These are phyloP conservation scores for Esox lucius DNA, from an alignment of 2,797 vertebrate species.

Conservation along the genomic window DNA sequence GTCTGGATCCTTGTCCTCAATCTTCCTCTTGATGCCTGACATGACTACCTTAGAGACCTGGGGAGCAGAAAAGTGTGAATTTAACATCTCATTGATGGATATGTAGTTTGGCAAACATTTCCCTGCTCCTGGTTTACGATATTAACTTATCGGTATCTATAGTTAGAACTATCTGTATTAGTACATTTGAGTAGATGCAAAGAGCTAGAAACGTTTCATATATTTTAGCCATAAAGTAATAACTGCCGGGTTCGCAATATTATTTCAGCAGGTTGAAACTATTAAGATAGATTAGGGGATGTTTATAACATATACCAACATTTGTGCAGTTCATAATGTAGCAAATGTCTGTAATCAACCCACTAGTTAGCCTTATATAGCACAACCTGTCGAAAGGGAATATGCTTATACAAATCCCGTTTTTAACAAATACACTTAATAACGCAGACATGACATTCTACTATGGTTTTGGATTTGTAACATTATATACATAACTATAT, in stretches of 20 bases:
- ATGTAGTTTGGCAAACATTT: background rate
- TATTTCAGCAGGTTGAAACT: background rate
- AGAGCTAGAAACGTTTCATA: background rate
- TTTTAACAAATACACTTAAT: background rate
- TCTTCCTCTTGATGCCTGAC: slow-evolving; percentile 93
- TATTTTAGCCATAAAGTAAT: background rate
- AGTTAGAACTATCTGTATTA: background rate
- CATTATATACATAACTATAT: background rate
- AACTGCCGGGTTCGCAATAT: background rate
- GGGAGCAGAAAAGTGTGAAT: background rate
- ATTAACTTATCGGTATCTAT: background rate
- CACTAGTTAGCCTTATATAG: background rate
- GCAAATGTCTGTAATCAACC: background rate
- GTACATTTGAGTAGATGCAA: background rate
- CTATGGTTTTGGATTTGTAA: background rate
- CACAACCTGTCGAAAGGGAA: background rate
- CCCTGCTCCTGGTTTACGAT: background rate
- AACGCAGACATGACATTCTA: background rate
- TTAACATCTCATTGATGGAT: background rate
- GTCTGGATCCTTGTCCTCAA: slow-evolving; percentile 94
- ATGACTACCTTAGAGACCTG: slow-evolving; percentile 65
- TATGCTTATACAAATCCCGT: background rate
- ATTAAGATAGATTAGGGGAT: background rate
- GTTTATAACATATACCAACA: background rate
- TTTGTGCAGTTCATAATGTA: background rate